A percentile compares a stretch with the other conserved stretches of the same genome.
Evolutionary conservation across 1,140 invertebrate species (phyloP).

Genomic region (Dinoponera quadriceps): DNA sequence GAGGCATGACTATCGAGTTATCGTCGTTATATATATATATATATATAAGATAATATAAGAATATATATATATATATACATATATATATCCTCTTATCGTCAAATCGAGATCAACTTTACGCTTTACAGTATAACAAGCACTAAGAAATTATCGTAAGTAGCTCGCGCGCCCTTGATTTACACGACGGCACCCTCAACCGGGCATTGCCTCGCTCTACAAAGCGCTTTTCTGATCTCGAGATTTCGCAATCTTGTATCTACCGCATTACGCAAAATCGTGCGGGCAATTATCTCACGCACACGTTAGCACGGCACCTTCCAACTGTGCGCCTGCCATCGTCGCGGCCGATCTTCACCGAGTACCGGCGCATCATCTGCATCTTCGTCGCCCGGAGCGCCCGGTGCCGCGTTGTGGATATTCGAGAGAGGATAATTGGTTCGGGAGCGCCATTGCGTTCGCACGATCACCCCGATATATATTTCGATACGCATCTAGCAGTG

Average conservation of each 20-base stretch:
- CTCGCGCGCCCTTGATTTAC: constrained; percentile 50
- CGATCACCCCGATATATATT: constrained; percentile 63
- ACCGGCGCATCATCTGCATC: constrained; percentile 57
- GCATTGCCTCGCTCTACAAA: not conserved
- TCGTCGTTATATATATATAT: not conserved
- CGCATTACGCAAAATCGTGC: constrained; percentile 58
- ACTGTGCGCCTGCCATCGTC: constrained; percentile 29
- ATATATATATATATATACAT: too few species aligned
- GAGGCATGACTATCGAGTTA: constrained; percentile 41
- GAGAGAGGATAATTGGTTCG: constrained; percentile 69
- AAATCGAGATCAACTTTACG: constrained; percentile 46
- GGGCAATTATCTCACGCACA: constrained; percentile 50
- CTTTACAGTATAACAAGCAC: constrained; percentile 45
- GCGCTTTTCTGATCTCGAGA: constrained; percentile 46
- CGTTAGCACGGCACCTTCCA: not conserved
- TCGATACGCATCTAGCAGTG: constrained; percentile 58
- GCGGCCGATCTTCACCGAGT: constrained; percentile 41
- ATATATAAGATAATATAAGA: too few species aligned
- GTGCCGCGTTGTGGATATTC: constrained; percentile 65
- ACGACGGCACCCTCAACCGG: not conserved
- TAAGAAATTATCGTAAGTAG: constrained; percentile 40
- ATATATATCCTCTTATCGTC: constrained; percentile 1
- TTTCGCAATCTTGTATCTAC: constrained; percentile 62
- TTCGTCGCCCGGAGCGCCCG: constrained; percentile 42
- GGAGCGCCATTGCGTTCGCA: constrained; percentile 65